Evolutionary conservation across 2,888 invertebrate species (phyloP).

Genomic region (Alviniconcha strummeri): DNA sequence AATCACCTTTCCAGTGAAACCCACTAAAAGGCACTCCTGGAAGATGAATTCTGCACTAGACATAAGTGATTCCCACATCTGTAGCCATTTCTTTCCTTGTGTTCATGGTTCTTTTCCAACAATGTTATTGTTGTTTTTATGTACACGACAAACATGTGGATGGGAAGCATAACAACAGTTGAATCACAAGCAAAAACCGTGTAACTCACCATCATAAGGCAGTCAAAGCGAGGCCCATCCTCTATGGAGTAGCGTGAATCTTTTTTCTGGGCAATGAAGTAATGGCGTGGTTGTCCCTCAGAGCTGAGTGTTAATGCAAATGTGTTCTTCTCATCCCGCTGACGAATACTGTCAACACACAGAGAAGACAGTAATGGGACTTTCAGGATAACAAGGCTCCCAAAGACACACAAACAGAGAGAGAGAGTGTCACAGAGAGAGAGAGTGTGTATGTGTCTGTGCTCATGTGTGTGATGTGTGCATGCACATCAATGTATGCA

Average conservation of each 20-base stretch:
- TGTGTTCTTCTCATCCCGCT: constrained; percentile 65
- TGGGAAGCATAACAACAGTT: too few species aligned
- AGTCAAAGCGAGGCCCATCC: constrained; percentile 74
- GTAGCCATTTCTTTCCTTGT: too few species aligned
- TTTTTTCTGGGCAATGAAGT: constrained; percentile 69
- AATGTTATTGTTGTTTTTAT: too few species aligned
- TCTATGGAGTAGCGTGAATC: constrained; percentile 72
- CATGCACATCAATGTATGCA: background rate
- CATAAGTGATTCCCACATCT: too few species aligned
- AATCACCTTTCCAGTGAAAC: too few species aligned
- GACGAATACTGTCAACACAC: constrained; percentile 58
- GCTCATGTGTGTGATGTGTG: background rate
- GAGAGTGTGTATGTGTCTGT: constrained; percentile 1
- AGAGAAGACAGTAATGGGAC: background rate
- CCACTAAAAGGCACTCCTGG: too few species aligned
- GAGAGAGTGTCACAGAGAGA: background rate
- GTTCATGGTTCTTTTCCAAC: too few species aligned
- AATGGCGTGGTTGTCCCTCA: constrained; percentile 70
- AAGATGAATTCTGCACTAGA: too few species aligned
- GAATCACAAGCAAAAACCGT: too few species aligned
- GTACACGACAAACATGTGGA: too few species aligned
- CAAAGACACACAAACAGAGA: background rate
- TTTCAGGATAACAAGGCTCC: too few species aligned
- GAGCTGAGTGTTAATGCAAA: constrained; percentile 74
- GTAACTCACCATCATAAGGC: constrained; percentile 73